Evolutionary conservation across 30 jellyfish, hydroid and myxozoan species (phyloP).

Genomic region (Catostylus mosaicus): DNA sequence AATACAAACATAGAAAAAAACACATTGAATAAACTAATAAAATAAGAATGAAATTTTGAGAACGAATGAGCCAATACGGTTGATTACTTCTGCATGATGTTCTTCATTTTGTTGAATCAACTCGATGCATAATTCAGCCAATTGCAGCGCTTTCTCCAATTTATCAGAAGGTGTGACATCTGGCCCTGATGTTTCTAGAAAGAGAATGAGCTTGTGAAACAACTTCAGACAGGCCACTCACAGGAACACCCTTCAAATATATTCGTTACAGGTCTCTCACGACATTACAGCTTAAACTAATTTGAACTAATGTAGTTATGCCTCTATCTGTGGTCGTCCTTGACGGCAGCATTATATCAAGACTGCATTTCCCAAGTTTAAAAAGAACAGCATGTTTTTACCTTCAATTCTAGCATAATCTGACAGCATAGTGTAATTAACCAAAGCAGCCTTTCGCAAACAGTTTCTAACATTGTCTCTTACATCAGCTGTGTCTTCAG

Average conservation of each 20-base stretch:
- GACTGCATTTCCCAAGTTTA: no score
- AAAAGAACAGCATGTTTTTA: no score
- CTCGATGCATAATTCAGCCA: slow-evolving; percentile 94
- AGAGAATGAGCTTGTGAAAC: no score
- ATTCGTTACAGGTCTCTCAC: no score
- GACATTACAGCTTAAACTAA: no score
- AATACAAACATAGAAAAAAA: no score
- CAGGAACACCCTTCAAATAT: no score
- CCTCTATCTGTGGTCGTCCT: no score
- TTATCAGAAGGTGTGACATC: slow-evolving; percentile 75
- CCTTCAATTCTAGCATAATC: slow-evolving; percentile 92
- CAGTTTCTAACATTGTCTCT: slow-evolving; percentile 82
- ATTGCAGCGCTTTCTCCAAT: slow-evolving; percentile 76
- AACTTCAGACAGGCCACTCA: no score
- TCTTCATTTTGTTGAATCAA: slow-evolving; percentile 93
- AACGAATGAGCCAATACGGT: neutral
- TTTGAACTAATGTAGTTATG: no score
- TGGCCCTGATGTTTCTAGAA: slow-evolving; percentile 66
- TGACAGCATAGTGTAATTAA: slow-evolving; percentile 89
- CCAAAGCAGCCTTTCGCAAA: slow-evolving; percentile 93
- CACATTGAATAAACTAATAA: no score
- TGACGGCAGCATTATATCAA: no score
- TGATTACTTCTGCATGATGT: slow-evolving; percentile 84
- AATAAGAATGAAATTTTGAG: neutral
- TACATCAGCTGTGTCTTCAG: slow-evolving; percentile 87